Base-by-base conservation (phyloP, 1,140 invertebrate species). In the Harpegnathos saltator region DNA sequence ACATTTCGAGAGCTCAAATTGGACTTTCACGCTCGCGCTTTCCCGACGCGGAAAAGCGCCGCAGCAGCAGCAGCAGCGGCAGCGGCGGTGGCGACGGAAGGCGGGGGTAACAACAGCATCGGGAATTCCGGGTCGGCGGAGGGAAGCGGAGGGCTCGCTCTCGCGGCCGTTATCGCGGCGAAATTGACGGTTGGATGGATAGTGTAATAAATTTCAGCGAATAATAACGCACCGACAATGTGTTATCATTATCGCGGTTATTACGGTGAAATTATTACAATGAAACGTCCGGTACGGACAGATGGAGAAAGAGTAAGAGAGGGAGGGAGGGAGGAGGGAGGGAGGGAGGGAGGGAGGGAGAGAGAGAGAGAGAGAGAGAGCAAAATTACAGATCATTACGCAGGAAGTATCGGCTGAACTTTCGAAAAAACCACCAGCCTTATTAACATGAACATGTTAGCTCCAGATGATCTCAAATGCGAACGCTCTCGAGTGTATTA, bases 141-240 rank as follows among this genome's bases (percentile, higher is more conserved):
- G n/a, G n/a, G n/a, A n/a, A n/a, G n/a, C n/a, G n/a, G n/a, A n/a
- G n/a, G 38, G 38, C 11, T 44, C 38, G 38, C 38, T 44, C 63
- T 44, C 63, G n/a, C n/a, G 62, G 17, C 33, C 22, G 63, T 78
- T 68, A 78, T 69, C 29, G 75, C 63, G 12, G 22, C 19, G 44
- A 78, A 69, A 78, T 78, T 78, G 63, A 78, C 74, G 74, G 63
- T 22, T 68, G 38, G 74, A 78, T 69, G 63, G 63, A 78, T 78
- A 78, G 75, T 78, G 19, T 69, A 78, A 78, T 78, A 78, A 78
- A 78, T 69, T 68, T 63, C 65, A 66, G 63, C 38, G 29, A 68
- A 78, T 68, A 78, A 68, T 68, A 78, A 68, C 62, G 74, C 63
- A 5, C 50, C 38, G 19, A 19, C 38, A 68, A 44, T 33, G 63